These are phyloP conservation scores for Manis javanica DNA, from an alignment of 2,797 vertebrate genomes.

Conservation along the genomic window DNA sequence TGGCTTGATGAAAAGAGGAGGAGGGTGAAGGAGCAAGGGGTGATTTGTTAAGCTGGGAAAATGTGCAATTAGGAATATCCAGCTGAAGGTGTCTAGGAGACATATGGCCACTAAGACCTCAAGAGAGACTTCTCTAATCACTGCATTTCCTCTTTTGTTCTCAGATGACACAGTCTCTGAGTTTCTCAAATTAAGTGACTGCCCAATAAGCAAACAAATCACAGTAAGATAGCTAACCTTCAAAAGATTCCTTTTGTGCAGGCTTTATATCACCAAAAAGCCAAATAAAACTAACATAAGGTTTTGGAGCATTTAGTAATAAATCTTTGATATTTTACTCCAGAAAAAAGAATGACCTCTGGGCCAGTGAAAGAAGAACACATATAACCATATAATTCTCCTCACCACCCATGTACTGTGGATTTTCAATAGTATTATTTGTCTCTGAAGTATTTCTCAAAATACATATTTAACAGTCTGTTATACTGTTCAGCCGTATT, in stretches of 20 bases:
- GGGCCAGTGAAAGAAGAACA: background rate
- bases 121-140: background rate
- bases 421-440: background rate
- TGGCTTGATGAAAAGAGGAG: background rate
- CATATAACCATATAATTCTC: background rate
- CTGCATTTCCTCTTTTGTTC: background rate
- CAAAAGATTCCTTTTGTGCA: background rate
- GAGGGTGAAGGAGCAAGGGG: background rate
- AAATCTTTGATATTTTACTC: background rate
- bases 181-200: background rate
- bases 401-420: background rate
- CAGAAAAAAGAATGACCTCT: constrained; percentile 5
- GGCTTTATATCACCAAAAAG: background rate
- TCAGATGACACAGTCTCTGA: background rate
- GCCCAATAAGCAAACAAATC: background rate
- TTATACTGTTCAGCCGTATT: background rate
- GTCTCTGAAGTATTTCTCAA: background rate
- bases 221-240: background rate
- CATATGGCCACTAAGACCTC: background rate
- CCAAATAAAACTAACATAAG: constrained; percentile 7
- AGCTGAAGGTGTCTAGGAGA: background rate
- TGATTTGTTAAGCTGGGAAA: background rate
- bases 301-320: background rate
- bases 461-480: background rate
- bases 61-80: background rate